Evolutionary conservation across 2,113 vertebrate genomes (phyloP).

Genomic region (Carettochelys insculpta): DNA sequence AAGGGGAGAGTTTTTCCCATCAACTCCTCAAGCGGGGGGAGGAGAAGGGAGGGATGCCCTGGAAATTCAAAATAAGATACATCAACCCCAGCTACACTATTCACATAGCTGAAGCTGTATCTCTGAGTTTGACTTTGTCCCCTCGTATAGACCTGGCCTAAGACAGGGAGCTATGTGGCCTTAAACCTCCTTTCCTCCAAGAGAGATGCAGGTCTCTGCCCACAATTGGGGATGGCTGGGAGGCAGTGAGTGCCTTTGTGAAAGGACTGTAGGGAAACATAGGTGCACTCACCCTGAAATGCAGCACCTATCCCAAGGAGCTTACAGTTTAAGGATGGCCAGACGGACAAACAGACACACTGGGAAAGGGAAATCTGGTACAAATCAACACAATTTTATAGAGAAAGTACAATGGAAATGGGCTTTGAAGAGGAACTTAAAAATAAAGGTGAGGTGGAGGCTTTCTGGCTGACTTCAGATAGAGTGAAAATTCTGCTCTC

Average conservation of each 20-base stretch:
- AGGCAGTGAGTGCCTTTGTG: background rate
- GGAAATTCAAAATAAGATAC: no score
- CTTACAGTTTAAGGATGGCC: background rate
- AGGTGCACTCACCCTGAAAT: background rate
- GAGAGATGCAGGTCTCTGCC: no score
- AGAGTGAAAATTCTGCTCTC: background rate
- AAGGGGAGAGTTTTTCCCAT: no score
- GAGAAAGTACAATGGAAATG: background rate
- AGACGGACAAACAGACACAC: background rate
- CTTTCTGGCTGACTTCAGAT: background rate
- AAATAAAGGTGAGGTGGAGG: background rate
- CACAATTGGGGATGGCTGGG: background rate
- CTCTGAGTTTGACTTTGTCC: no score
- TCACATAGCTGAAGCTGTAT: no score
- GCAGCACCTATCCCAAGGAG: background rate
- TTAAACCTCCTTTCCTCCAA: no score
- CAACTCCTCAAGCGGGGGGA: no score
- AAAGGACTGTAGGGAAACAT: background rate
- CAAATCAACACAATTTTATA: background rate
- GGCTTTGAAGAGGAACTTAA: background rate
- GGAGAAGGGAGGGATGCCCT: no score
- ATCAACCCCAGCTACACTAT: no score
- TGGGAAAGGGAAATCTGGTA: background rate
- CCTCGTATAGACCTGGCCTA: background rate
- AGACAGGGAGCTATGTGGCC: background rate